Evolutionary conservation across 2,888 invertebrate genomes (phyloP), one percentile per base, ranked within the genome.

Genomic region (Orchesella flavescens): DNA sequence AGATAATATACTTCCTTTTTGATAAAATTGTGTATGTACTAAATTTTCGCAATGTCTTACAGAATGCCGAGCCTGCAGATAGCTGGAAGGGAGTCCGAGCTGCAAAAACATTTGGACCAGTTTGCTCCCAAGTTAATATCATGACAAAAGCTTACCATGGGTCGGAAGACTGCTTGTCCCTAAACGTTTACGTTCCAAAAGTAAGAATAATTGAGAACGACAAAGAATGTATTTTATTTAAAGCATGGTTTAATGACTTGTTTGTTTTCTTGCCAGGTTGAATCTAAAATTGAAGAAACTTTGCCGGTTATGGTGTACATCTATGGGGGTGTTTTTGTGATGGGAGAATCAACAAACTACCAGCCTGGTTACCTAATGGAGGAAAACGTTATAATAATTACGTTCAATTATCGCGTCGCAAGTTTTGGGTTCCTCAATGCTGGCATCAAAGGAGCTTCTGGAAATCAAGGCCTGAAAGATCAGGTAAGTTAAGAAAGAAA

Each of bases 131-230:
- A 72, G 59, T 75, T 13, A 83, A 85, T 46, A 72, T 80, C 7
- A 65, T 75, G 23, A 76, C 21, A 1, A 12, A 23, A n/a, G 13
- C 15, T 0, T 61, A 77, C 1, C 1, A 19, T 0, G 87, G 87
- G 10, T 21, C n/a, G 7, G 87, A 87, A 55, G 86, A 85, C 23
- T 87, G 87, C 72, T 74, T 87, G 15, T 72, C 76, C 44, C 2
- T 87, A 0, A 86, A 86, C 53, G 73, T 87, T n/a, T 85, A 83
- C 43, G 84, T 85, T 21, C 87, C 87, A 44, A 83, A 79, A 19
- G 57, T 19, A 13, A 1, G 3, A 1, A 53, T 53, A n/a, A 5
- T 53, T 2, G 3, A 4, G 10, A 19, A 19, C 4, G n/a, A 55
- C 5, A n/a, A 5, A 55, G 10, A n/a, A 55, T 12, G n/a, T 55